Base-by-base conservation (phyloP, 2,888 invertebrate genomes). In the Seladonia tumulorum region DNA sequence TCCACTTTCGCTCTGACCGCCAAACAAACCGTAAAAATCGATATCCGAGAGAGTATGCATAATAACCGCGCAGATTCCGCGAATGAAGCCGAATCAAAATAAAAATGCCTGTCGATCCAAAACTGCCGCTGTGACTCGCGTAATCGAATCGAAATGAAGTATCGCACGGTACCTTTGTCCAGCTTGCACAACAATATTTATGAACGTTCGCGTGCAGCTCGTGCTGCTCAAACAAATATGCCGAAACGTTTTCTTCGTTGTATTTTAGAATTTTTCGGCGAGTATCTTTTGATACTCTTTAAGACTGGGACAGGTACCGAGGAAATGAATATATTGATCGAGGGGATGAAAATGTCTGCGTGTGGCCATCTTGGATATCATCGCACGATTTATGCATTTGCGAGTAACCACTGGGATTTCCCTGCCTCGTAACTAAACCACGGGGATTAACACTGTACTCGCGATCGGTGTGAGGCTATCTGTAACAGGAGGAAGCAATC, bases 391-490 rank as follows among this genome's bases (percentile, higher is more conserved):
- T 86, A 87, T 89, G 91, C 87, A 92, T 91, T 88, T 87, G 87
- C 88, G 91, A 93, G 91, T 91, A 88, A 91, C 91, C 92, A 85
- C 79, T 85, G 91, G 93, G 94, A 93, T 93, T 94, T 91, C 86
- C 88, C 82, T 87, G 89, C 87, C 91, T 89, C 89, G 82, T 77
- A 77, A 85, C 86, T 91, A 92, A 93, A 90, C 91, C 90, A 85
- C 75, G 57, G 87, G 92, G 92, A 93, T 93, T 93, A 94, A 81
- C 89, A 90, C 87, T 85, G 79, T 86, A n/a, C 82, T 88, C 86
- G 81, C 86, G 88, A 88, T 81, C 85, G 86, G 81, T 90, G 83
- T 90, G 89, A 87, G 90, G 87, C 83, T 89, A 82, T 83, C 84
- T 82, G 60, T 85, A 87, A 88, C 89, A 91, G n/a, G 90, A 90